Base-by-base conservation (phyloP, 2,797 vertebrate species). In the Pipistrellus nathusii region DNA sequence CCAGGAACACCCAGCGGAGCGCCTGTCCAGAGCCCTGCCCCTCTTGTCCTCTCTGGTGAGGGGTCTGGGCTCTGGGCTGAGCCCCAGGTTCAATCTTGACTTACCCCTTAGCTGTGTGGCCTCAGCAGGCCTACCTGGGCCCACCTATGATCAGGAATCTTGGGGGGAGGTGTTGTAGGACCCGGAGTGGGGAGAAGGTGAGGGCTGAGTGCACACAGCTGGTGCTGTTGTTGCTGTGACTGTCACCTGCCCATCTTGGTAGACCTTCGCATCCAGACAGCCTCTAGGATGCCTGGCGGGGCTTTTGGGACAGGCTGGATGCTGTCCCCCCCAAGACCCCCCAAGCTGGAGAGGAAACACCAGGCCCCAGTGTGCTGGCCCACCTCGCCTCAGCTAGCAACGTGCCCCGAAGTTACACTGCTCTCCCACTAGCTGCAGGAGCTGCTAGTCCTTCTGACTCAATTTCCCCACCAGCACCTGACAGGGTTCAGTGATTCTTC, bases 401-500 rank as follows among this genome's bases (percentile, higher is more conserved):
- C 69, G 38, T 3, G 7, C 46, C 27, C 88, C 38, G 53, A 81
- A 64, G 41, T 88, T 41, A 76, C 6, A 3, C 10, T 51, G 85
- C 23, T 38, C 41, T 48, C 30, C 92, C 69, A 62, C 92, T 41
- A 41, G 38, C 38, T 41, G 38, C 38, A 41, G 38, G 38, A 6
- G 38, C 38, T 7, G 38, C 38, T 41, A 41, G 38, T 7, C 38
- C 75, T 90, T 23, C 44, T 83, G 68, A 87, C 6, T 93, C 85
- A 80, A 81, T 96, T 81, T 96, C 97, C 97, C 95, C 98, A 97
- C 27, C 41, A 35, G 57, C 55, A 48, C 62, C 38, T 12, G 23
- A 53, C 69, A 62, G 55, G 41, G 21, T 21, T 80, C 27, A 35
- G 27, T 21, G 12, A 32, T 57, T 80, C 59, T 81, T 76, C 15